A percentile compares a stretch with the other conserved stretches of the same genome.
phyloP scores from a whole-genome alignment of 2,797 vertebrate species.

The Sitta carolinensis region DNA sequence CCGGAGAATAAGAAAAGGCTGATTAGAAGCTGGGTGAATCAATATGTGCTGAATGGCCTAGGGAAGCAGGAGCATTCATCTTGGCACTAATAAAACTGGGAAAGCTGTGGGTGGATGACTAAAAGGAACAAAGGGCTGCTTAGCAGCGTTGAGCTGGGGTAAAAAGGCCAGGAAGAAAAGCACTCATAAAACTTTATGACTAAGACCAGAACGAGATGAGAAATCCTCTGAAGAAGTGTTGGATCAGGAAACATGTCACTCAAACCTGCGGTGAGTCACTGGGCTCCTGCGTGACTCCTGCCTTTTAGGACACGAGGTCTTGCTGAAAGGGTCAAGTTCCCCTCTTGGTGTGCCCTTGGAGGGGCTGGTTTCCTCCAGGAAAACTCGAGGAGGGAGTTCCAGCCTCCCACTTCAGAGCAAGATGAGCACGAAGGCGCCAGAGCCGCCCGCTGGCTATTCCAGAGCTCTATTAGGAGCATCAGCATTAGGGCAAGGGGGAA shows the following conservation, averaged over 20 bases:
- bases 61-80: constrained; percentile 45
- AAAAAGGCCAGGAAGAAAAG: constrained; percentile 65
- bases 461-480: background rate
- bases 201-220: constrained; percentile 45
- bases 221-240: background rate
- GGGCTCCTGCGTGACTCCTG: background rate
- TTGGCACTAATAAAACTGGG: constrained; percentile 58
- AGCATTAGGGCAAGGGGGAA: background rate
- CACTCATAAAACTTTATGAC: constrained; percentile 51
- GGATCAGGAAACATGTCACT: constrained; percentile 12
- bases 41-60: constrained; percentile 37
- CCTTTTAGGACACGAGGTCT: background rate
- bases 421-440: background rate
- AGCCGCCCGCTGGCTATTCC: background rate
- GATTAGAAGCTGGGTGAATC: constrained; percentile 55
- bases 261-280: background rate
- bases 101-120: constrained; percentile 69
- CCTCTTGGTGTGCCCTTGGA: rapidly evolving
- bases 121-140: constrained; percentile 66
- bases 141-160: constrained; percentile 29
- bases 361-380: background rate
- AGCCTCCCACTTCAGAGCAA: background rate
- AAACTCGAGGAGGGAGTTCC: background rate
- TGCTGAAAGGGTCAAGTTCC: background rate
- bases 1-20: background rate